Percentiles rank a stretch among this genome's conserved stretches.
These are phyloP conservation scores for Cyanistes caeruleus DNA, from an alignment of 2,113 vertebrate genomes.

Conservation along the genomic window DNA sequence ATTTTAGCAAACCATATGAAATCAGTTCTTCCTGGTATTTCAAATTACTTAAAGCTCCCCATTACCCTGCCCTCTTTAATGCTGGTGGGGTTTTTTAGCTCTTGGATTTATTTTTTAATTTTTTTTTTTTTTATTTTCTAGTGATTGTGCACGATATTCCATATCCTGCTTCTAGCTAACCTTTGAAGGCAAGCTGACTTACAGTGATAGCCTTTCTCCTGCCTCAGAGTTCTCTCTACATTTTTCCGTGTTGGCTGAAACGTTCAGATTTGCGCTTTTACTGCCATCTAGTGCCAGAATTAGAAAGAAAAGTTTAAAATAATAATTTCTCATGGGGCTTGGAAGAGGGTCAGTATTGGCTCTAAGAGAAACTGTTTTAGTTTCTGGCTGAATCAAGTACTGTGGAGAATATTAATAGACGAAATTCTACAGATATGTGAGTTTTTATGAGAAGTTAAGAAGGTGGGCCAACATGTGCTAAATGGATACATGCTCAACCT, in stretches of 20 bases:
- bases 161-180: slow-evolving; percentile 19
- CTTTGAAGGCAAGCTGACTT: slow-evolving; percentile 59
- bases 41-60: slow-evolving; percentile 30
- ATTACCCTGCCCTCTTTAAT: background rate
- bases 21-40: slow-evolving; percentile 30
- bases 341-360: rapidly evolving
- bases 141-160: slow-evolving; percentile 9
- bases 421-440: background rate
- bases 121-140: background rate
- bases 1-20: slow-evolving; percentile 2
- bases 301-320: background rate
- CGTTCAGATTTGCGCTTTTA: slow-evolving; percentile 36
- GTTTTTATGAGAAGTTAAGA: background rate
- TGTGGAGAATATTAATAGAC: background rate
- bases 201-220: background rate
- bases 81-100: background rate
- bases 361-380: background rate
- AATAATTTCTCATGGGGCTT: background rate
- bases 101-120: background rate
- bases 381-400: background rate
- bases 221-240: background rate
- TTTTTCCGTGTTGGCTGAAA: background rate
- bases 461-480: background rate
- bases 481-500: background rate
- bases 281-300: slow-evolving; percentile 76